Evolutionary conservation across 1,140 invertebrate genomes (phyloP), one percentile per base, ranked within the genome.

Genomic region (Hylaeus anthracinus): DNA sequence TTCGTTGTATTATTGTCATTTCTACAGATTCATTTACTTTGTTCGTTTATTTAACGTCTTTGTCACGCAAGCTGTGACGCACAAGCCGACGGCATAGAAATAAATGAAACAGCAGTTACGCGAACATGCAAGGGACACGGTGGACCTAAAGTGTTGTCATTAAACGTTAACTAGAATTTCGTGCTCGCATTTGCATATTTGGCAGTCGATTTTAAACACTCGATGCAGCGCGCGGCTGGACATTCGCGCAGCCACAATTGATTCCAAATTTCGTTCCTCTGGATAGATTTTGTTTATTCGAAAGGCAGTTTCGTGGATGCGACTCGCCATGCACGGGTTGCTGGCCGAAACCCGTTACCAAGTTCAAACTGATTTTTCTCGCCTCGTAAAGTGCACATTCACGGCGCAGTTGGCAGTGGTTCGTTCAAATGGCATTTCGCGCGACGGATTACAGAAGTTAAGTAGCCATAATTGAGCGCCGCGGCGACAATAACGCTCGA

Each of bases 391-490:
- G 63, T 26, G 55, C 26, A 4, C 43, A 51, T 79, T 79, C 48
- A 64, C n/a, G 8, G 67, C 48, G 1, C 51, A 41, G 26, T 2
- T 12, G 12, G 41, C 48, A 48, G 53, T 67, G 39, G 63, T n/a
- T 14, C 41, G 12, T 66, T 67, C n/a, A 15, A 66, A 45, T 58
- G 51, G 26, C 73, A 53, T 66, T 77, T 43, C 45, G 56, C 3
- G 56, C 45, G 45, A 51, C 45, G 12, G 26, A 12, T 70, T n/a
- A 26, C 61, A 12, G 75, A 72, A 72, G 60, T 72, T 79, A 73
- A 65, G 60, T 73, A 73, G 77, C 70, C 12, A 74, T 74, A 79
- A 79, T 65, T 64, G 77, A 79, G 60, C 75, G 12, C 15, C 58
- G 67, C 5, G 69, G 58, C 61, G 77, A 79, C 71, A 66, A 66